phyloP scores from a whole-genome alignment of 2,888 invertebrate genomes.

The Sepioteuthis lessoniana region DNA sequence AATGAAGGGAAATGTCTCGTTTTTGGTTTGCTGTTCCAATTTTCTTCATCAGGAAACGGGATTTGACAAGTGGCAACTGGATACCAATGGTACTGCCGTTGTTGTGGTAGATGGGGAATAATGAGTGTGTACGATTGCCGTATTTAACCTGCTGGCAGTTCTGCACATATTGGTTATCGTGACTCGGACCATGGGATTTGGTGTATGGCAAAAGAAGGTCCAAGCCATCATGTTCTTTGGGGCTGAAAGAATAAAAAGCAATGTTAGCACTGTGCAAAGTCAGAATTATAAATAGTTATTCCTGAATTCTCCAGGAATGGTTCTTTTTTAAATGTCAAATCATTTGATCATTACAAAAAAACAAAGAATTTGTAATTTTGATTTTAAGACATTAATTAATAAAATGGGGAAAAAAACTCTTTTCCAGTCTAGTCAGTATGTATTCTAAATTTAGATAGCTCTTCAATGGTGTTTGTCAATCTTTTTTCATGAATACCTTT shows the following conservation, averaged over 20 bases:
- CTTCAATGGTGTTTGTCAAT: too few relatives aligned
- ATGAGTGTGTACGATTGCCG: constrained; percentile 65
- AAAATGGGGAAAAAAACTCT: too few relatives aligned
- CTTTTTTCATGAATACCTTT: too few relatives aligned
- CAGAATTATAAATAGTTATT: too few relatives aligned
- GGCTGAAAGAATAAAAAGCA: background rate
- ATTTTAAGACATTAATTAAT: too few relatives aligned
- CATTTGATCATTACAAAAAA: too few relatives aligned
- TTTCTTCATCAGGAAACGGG: constrained; percentile 56
- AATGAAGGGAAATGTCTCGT: constrained; percentile 56
- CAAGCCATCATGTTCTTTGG: background rate
- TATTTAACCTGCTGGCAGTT: constrained; percentile 67
- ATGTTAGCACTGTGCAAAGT: too few relatives aligned
- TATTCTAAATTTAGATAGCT: too few relatives aligned
- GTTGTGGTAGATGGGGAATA: constrained; percentile 52
- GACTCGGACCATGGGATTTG: constrained; percentile 60
- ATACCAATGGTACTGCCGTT: background rate
- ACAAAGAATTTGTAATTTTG: too few relatives aligned
- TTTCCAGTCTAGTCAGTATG: too few relatives aligned
- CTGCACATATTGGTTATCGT: constrained; percentile 61
- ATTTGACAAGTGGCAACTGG: constrained; percentile 57
- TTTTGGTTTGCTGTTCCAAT: constrained; percentile 53
- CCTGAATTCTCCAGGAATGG: too few relatives aligned
- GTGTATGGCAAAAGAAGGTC: constrained; percentile 52
- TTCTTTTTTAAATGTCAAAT: too few relatives aligned